These are phyloP conservation scores for Phyllostomus hastatus DNA, from an alignment of 2,113 vertebrate genomes.

Conservation along the genomic window DNA sequence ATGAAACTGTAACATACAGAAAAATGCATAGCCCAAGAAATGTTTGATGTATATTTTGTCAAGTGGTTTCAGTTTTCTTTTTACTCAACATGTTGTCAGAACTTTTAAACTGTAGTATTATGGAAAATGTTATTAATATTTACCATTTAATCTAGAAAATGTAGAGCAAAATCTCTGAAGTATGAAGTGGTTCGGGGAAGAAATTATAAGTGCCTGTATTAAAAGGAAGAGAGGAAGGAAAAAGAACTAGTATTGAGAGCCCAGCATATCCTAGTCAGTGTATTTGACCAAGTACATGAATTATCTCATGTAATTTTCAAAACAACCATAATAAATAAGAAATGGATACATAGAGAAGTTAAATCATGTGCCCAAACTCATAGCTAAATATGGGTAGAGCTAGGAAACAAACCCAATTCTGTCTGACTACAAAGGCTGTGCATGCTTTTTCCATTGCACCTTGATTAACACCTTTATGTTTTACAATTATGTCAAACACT, in stretches of 20 bases:
- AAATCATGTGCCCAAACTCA: background rate
- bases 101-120: background rate
- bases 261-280: background rate
- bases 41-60: background rate
- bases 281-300: background rate
- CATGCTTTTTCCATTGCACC: background rate
- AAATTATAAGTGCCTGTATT: background rate
- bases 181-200: background rate
- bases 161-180: background rate
- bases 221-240: background rate
- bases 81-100: background rate
- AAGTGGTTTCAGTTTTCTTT: background rate
- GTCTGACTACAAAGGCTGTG: background rate
- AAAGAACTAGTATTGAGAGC: background rate
- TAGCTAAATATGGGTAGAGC: background rate
- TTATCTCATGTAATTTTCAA: background rate
- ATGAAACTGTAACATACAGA: background rate
- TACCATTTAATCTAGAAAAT: background rate
- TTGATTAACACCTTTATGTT: background rate
- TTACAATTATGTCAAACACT: background rate
- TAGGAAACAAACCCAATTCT: background rate
- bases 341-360: background rate
- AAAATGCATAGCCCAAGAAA: background rate
- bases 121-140: conserved; percentile 1
- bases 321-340: background rate